Conservation (phyloP, 2,888 invertebrate genomes). For the Miltochrista miniata region DNA sequence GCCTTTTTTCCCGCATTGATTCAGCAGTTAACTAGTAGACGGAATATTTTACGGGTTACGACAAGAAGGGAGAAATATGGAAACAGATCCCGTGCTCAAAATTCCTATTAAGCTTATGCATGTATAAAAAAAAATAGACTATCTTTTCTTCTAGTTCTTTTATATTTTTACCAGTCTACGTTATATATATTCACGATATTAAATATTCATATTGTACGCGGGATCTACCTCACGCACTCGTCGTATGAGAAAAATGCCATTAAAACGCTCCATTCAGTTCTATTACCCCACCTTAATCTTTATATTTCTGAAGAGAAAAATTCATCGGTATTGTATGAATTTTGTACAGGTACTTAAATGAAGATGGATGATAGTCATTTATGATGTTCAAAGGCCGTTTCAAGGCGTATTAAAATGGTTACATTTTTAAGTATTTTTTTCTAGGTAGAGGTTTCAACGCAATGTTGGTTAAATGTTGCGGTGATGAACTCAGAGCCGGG, state of each 20-base stretch:
- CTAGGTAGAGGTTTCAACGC: too few species aligned
- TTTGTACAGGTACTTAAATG: conserved; percentile 12
- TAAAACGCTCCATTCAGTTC: conserved; percentile 16
- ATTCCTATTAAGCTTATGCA: too few species aligned
- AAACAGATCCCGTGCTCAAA: too few species aligned
- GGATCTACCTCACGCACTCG: neutral
- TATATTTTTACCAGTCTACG: neutral
- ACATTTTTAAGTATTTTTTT: neutral
- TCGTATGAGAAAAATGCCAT: conserved; percentile 24
- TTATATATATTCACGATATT: neutral
- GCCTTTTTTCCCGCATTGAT: conserved; percentile 1
- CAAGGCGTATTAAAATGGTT: neutral
- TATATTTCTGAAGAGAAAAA: conserved; percentile 15
- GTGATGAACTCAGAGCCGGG: too few species aligned
- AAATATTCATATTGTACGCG: too few species aligned
- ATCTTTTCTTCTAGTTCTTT: too few species aligned
- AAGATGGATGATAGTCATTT: conserved; percentile 15
- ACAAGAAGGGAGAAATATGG: too few species aligned
- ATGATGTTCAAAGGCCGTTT: neutral
- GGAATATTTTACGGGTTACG: too few species aligned
- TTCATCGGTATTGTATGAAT: conserved; percentile 2
- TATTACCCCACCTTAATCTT: conserved; percentile 13
- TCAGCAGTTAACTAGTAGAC: neutral
- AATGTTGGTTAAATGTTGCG: too few species aligned
- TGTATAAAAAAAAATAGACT: too few species aligned